phyloP scores from a whole-genome alignment of 2,113 vertebrate genomes.

The Perca schrenkii region DNA sequence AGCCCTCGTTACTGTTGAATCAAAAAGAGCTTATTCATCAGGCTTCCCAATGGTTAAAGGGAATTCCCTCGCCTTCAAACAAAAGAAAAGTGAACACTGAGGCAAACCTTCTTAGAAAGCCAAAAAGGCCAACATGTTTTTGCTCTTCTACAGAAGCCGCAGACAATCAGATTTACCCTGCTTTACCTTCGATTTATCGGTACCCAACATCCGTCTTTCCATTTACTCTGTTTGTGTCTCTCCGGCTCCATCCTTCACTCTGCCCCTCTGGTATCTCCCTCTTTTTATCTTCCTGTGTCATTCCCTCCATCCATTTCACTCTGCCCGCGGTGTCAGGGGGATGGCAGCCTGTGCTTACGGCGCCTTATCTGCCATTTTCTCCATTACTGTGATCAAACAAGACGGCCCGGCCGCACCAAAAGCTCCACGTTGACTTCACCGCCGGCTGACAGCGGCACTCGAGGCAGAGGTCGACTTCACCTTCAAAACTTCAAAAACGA shows the following conservation, averaged over 20 bases:
- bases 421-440: conserved; percentile 27
- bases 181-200: background rate
- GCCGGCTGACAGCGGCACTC: conserved; percentile 4
- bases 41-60: background rate
- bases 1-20: background rate
- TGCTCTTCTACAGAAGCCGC: background rate
- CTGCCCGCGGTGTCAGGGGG: conserved; percentile 9
- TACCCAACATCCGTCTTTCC: conserved; percentile 1
- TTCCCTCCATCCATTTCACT: background rate
- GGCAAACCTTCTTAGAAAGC: background rate
- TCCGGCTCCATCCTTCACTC: conserved; percentile 14
- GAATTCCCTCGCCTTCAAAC: too few species aligned
- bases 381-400: conserved; percentile 56
- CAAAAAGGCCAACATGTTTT: background rate
- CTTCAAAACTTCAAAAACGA: background rate
- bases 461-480: conserved; percentile 14
- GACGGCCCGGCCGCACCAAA: conserved; percentile 1
- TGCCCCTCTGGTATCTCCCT: background rate
- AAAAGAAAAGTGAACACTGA: too few species aligned
- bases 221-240: conserved; percentile 7
- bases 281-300: conserved; percentile 21
- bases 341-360: conserved; percentile 30
- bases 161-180: background rate
- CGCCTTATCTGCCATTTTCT: conserved; percentile 60
- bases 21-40: background rate